Conservation (phyloP, 2,888 invertebrate genomes). For the Horisme vitalbata region DNA sequence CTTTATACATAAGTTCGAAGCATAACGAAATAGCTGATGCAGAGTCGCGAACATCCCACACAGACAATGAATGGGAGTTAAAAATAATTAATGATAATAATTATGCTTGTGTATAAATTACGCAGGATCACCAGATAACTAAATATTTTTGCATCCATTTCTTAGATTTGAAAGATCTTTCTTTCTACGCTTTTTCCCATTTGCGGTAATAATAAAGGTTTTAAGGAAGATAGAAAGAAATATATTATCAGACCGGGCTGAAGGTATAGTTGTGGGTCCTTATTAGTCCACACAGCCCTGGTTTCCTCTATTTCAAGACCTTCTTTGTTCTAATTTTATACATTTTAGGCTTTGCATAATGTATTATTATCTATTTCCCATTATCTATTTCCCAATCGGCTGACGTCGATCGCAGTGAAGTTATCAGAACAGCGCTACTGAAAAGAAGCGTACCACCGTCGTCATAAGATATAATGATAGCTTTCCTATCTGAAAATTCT, state of each 20-base stretch:
- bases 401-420: not conserved
- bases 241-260: not conserved
- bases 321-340: not conserved
- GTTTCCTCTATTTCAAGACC: not conserved
- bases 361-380: not conserved
- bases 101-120: not conserved
- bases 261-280: not conserved
- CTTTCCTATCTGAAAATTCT: too few species aligned
- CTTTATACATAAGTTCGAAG: too few species aligned
- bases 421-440: too few species aligned
- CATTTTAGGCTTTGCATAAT: not conserved
- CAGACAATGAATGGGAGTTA: not conserved
- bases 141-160: constrained; percentile 34
- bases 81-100: too few species aligned
- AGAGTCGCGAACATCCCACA: too few species aligned
- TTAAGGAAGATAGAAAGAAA: not conserved
- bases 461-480: too few species aligned
- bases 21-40: too few species aligned
- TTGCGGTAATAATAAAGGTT: constrained; percentile 26
- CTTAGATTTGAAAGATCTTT: constrained; percentile 24
- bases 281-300: not conserved
- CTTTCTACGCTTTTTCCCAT: constrained; percentile 35
- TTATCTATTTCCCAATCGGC: not conserved
- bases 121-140: constrained; percentile 21
- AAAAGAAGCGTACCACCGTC: too few species aligned